Conservation (phyloP, 2,797 vertebrate genomes). For the Poecilia gillii region DNA sequence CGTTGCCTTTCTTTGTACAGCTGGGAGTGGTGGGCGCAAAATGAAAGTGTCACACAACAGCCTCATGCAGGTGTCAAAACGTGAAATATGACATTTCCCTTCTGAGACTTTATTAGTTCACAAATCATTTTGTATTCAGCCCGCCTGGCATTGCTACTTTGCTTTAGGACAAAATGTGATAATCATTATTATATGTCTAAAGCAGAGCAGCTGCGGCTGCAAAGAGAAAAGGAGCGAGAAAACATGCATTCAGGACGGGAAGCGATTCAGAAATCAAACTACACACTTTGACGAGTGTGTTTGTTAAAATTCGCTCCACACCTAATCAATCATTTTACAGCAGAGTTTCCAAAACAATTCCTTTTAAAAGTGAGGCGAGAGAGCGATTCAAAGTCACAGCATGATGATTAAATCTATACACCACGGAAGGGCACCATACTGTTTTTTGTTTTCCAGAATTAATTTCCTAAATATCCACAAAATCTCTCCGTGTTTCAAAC, state of each 20-base stretch:
- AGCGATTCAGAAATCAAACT: conserved; percentile 56
- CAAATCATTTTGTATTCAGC: conserved; percentile 67
- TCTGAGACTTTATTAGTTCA: conserved; percentile 70
- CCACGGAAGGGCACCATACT: conserved; percentile 24
- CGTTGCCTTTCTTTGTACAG: conserved; percentile 56
- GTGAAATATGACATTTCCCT: conserved; percentile 77
- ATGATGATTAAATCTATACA: conserved; percentile 64
- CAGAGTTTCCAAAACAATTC: conserved; percentile 61
- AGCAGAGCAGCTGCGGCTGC: conserved; percentile 61
- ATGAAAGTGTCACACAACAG: conserved; percentile 72
- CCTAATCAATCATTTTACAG: conserved; percentile 60
- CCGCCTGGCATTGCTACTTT: conserved; percentile 60
- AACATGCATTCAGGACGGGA: conserved; percentile 35
- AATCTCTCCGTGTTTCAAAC: conserved; percentile 42
- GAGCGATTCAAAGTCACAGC: conserved; percentile 49
- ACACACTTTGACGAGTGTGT: conserved; percentile 59
- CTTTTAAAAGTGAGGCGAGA: conserved; percentile 50
- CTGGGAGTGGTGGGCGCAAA: conserved; percentile 73
- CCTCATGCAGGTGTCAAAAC: conserved; percentile 73
- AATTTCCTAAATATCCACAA: conserved; percentile 52
- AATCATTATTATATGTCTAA: conserved; percentile 70
- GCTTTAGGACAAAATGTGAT: conserved; percentile 72
- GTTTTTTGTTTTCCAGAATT: conserved; percentile 18
- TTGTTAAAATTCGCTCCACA: conserved; percentile 43
- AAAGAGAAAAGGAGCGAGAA: conserved; percentile 36